Evolutionary conservation across 2,113 vertebrate genomes (phyloP).

Genomic region (Microtus richardsoni): DNA sequence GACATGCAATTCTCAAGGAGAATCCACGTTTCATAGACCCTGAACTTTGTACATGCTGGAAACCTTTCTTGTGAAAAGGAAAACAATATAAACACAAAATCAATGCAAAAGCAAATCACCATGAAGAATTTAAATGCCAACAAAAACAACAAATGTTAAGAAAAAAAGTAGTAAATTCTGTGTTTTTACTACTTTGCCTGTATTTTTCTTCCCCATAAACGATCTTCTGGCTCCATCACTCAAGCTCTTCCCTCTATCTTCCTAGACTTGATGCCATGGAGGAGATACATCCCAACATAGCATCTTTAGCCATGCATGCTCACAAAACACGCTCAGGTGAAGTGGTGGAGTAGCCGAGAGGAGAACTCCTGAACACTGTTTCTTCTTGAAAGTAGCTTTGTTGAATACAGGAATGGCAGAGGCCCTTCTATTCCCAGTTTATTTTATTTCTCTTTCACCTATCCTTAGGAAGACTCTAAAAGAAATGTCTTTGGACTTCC

Average conservation of each 20-base stretch:
- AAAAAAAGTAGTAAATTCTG: neutral
- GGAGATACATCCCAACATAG: neutral
- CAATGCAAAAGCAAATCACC: neutral
- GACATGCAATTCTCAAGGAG: neutral
- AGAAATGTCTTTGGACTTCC: neutral
- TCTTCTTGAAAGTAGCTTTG: neutral
- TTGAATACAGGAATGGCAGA: neutral
- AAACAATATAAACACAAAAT: neutral
- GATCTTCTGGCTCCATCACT: neutral
- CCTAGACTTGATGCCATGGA: fast-evolving
- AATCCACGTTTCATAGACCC: neutral
- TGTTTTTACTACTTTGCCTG: neutral
- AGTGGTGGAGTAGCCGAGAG: neutral
- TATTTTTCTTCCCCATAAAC: neutral
- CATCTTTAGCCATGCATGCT: neutral
- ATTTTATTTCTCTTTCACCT: neutral
- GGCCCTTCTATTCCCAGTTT: neutral
- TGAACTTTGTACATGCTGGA: neutral
- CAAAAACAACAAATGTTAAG: neutral
- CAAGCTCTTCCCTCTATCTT: neutral
- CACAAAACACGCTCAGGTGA: neutral
- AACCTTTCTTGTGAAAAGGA: neutral
- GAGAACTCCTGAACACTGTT: neutral
- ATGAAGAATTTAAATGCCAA: neutral
- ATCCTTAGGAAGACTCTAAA: neutral